Conservation (phyloP, 2,888 invertebrate species). For the Zelleria hepariella region DNA sequence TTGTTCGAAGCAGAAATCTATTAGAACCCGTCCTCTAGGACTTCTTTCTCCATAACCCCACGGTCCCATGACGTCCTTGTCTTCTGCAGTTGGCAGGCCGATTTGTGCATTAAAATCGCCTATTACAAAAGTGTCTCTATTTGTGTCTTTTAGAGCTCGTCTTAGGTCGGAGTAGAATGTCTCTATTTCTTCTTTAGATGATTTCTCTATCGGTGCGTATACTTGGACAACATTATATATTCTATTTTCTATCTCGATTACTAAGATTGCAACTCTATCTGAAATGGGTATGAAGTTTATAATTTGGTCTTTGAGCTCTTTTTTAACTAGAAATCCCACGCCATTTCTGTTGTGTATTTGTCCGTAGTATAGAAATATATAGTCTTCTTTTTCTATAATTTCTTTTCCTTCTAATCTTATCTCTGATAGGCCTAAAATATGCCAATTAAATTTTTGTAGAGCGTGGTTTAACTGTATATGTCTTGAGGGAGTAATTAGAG, state of each 20-base stretch:
- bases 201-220: not conserved
- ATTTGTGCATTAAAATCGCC: constrained; percentile 6
- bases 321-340: not conserved
- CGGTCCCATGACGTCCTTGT: not conserved
- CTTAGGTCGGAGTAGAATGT: not conserved
- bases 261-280: not conserved
- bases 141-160: not conserved
- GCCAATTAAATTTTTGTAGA: not conserved
- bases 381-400: not conserved
- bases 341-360: not conserved
- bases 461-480: not conserved
- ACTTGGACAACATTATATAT: not conserved
- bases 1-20: not conserved
- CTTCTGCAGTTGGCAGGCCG: not conserved
- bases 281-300: not conserved
- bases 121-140: not conserved
- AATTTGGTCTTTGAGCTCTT: not conserved
- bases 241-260: not conserved
- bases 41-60: constrained; percentile 13
- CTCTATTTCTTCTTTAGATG: not conserved
- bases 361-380: not conserved
- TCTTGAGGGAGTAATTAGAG: not conserved
- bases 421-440: not conserved
- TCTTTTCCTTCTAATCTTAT: not conserved
- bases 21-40: constrained; percentile 13